Conservation (phyloP, 2,888 invertebrate genomes). For the Sinentomon sp. region DNA sequence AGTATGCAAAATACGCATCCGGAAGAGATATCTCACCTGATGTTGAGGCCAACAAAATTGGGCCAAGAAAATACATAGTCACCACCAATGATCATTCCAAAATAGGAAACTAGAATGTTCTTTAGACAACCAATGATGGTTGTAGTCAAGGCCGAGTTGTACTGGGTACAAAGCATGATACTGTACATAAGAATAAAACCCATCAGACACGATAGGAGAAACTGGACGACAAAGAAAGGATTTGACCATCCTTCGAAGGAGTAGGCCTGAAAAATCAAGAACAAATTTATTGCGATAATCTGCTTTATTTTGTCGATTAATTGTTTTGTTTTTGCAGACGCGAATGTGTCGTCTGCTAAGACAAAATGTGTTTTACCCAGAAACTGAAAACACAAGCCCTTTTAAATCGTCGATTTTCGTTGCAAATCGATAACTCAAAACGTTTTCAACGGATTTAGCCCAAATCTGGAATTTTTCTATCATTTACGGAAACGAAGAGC, state of each 20-base stretch:
- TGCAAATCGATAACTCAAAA: too few relatives aligned
- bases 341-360: too few relatives aligned
- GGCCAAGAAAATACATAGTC: constrained; percentile 84
- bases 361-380: too few relatives aligned
- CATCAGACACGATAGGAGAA: constrained; percentile 74
- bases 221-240: constrained; percentile 44
- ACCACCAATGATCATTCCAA: constrained; percentile 93
- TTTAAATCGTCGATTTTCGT: too few relatives aligned
- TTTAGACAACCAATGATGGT: constrained; percentile 95
- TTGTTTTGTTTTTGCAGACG: too few relatives aligned
- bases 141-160: constrained; percentile 94
- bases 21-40: too few relatives aligned
- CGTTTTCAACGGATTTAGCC: too few relatives aligned
- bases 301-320: too few relatives aligned
- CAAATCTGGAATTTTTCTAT: too few relatives aligned
- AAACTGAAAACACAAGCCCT: too few relatives aligned
- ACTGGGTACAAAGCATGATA: constrained; percentile 76
- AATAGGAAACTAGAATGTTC: constrained; percentile 87
- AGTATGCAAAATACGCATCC: too few relatives aligned
- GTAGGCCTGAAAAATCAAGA: constrained; percentile 22
- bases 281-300: constrained; percentile 3
- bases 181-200: constrained; percentile 87
- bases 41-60: constrained; percentile 86
- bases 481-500: too few relatives aligned
- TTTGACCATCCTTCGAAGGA: constrained; percentile 45